These are phyloP conservation scores for Latheticus oryzae DNA, from an alignment of 2,888 invertebrate genomes.

Conservation along the genomic window DNA sequence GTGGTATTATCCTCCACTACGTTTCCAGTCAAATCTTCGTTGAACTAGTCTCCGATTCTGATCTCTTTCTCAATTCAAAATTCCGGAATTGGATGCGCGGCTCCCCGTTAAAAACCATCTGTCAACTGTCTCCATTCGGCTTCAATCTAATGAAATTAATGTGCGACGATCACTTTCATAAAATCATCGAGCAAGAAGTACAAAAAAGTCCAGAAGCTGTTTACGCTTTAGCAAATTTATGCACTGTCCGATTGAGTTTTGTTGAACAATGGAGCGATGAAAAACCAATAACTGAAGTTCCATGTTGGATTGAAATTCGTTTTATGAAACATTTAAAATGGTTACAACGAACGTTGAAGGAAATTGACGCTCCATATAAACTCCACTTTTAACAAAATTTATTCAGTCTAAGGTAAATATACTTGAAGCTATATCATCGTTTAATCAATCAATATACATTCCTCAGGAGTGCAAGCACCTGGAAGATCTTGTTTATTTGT, in stretches of 20 bases:
- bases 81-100: neutral
- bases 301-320: conserved; percentile 3
- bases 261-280: neutral
- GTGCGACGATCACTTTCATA: neutral
- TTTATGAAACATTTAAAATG: conserved; percentile 1
- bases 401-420: conserved; percentile 91
- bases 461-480: conserved; percentile 85
- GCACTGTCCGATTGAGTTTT: neutral
- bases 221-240: neutral
- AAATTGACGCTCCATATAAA: conserved; percentile 9
- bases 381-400: neutral
- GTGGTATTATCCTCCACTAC: neutral
- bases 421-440: conserved; percentile 95
- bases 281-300: neutral
- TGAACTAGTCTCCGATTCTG: neutral
- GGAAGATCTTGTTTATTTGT: conserved; percentile 98
- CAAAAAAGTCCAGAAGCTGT: conserved; percentile 1
- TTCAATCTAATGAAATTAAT: neutral
- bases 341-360: neutral
- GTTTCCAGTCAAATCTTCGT: neutral
- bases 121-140: neutral
- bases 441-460: conserved; percentile 97
- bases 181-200: neutral
- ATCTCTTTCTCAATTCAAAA: neutral
- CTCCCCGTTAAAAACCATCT: neutral